A percentile compares a stretch with the other conserved stretches of the same genome.
phyloP scores from a whole-genome alignment of 2,113 vertebrate species.

The Corythaeola cristata region DNA sequence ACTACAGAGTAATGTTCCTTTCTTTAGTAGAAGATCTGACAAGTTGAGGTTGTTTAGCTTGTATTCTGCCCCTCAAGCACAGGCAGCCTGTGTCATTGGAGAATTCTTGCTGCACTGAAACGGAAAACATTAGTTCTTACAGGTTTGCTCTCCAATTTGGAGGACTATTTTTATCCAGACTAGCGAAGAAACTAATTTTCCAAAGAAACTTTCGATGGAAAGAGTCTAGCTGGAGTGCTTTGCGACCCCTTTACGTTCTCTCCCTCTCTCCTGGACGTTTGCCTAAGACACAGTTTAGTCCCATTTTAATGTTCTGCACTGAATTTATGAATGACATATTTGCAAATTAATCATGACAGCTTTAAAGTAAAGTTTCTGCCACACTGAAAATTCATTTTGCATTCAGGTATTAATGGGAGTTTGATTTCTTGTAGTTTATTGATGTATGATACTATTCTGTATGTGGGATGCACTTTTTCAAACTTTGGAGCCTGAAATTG shows the following conservation, averaged over 20 bases:
- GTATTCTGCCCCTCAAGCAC: background rate
- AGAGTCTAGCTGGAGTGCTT: background rate
- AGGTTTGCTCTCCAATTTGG: background rate
- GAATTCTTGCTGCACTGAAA: background rate
- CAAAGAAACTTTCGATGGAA: background rate
- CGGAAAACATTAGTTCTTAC: background rate
- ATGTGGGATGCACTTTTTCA: background rate
- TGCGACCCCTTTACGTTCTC: background rate
- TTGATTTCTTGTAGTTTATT: background rate
- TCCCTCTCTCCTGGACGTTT: background rate
- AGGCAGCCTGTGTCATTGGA: background rate
- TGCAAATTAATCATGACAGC: background rate
- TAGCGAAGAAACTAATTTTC: background rate
- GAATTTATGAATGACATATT: background rate
- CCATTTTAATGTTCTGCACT: background rate
- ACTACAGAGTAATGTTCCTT: background rate
- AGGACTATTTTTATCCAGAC: background rate
- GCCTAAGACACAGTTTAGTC: background rate
- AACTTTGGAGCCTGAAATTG: background rate
- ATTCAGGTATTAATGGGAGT: background rate
- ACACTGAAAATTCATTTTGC: background rate
- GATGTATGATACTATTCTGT: background rate
- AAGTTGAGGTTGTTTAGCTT: background rate
- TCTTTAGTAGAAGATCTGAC: background rate
- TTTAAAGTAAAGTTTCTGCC: background rate